Evolutionary conservation across 1,140 invertebrate genomes (phyloP), one percentile per base, ranked within the genome.

Genomic region (Ceratitis capitata): DNA sequence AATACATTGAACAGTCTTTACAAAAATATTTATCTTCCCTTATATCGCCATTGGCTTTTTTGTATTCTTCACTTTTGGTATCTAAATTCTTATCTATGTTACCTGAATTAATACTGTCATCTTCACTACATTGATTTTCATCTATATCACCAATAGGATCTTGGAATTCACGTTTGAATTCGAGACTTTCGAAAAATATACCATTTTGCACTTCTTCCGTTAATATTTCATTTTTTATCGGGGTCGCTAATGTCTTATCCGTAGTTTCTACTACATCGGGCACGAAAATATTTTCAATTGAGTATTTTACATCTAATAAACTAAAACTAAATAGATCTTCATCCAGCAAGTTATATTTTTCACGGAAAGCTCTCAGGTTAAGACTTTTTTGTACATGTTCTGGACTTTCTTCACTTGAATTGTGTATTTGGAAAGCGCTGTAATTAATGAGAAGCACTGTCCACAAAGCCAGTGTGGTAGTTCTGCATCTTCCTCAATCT

Each of bases 401-500:
- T 91, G 90, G 45, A 91, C 90, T 0, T 86, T 87, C 3, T 86
- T 86, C 9, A 90, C 88, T 2, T 87, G 88, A 26, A 90, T 87
- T n/a, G 88, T 88, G 49, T 91, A 91, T 3, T 88, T 88, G 0
- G 89, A 87, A 78, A 90, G 56, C n/a, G 88, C 85, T 1, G 87
- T 87, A 42, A 91, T 86, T 29, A 91, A 74, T 1, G 87, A 86
- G 16, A 89, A 64, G 58, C 90, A 91, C 45, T 91, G 87, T 2
- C 82, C 84, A 84, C 89, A 91, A 26, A 91, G 89, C 87, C 86
- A 87, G 47, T 91, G 86, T 9, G 89, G 89, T 56, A 89, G 53
- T 19, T 88, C 87, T 39, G 89, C 89, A 2, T 88, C 85, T 1
- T 87, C 83, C 0, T 87, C 86, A 51, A 89, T 91, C 88, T 90